Percentiles rank a stretch among this genome's conserved stretches.
Evolutionary conservation across 1,140 invertebrate species (phyloP).

Genomic region (Branchinecta lynchi): DNA sequence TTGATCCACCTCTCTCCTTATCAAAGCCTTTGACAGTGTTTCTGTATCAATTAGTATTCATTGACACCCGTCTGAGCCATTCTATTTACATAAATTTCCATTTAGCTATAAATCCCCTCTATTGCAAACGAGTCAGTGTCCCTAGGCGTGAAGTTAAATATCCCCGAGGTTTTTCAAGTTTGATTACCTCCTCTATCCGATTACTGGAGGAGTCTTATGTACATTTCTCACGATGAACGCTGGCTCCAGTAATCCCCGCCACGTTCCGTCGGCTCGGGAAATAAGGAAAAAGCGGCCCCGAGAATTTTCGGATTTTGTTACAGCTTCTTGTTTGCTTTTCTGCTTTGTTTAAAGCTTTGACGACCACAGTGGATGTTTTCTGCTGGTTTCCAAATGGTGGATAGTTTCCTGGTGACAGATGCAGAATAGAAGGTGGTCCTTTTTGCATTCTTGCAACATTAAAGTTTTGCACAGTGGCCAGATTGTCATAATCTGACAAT

Average conservation of each 20-base stretch:
- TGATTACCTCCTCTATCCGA: neutral
- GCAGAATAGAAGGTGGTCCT: no score
- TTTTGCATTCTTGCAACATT: no score
- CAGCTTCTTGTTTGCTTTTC: no score
- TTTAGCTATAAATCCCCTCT: neutral
- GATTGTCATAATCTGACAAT: no score
- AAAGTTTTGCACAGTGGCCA: no score
- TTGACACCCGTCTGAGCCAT: conserved; percentile 2
- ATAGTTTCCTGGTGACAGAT: no score
- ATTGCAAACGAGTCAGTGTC: neutral
- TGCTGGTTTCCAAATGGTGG: no score
- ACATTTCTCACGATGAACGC: conserved; percentile 9
- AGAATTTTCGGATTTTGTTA: no score
- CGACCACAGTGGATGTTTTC: no score
- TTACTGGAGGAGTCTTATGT: conserved; percentile 7
- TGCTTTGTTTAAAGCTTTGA: no score
- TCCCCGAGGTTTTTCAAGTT: conserved; percentile 8
- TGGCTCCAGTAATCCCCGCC: neutral
- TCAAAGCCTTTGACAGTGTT: neutral
- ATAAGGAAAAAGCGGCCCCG: no score
- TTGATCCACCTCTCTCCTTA: neutral
- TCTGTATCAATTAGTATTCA: neutral
- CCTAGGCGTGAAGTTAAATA: conserved; percentile 9
- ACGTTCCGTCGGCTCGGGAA: neutral
- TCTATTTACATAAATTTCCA: conserved; percentile 9